Evolutionary conservation across 2,113 vertebrate species (phyloP).

Genomic region (Gobio gobio): DNA sequence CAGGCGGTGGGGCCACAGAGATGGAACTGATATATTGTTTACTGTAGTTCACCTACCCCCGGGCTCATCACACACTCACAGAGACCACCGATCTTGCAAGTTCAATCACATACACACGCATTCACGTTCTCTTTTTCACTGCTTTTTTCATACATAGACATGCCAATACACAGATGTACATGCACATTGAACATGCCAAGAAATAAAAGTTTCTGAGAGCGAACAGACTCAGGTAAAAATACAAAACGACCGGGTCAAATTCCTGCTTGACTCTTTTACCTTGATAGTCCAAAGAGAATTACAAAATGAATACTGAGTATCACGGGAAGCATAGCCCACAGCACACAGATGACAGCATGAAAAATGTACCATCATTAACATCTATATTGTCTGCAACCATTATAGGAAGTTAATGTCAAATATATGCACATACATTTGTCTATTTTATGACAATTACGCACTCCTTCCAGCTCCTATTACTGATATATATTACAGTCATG

Average conservation of each 20-base stretch:
- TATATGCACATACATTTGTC: neutral
- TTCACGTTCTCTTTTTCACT: neutral
- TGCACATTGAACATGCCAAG: slow-evolving; percentile 2
- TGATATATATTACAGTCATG: too few relatives aligned
- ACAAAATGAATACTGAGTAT: neutral
- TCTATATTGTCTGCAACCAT: slow-evolving; percentile 10
- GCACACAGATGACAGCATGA: slow-evolving; percentile 8
- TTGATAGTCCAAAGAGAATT: neutral
- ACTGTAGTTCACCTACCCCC: slow-evolving; percentile 76
- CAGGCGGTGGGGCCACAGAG: neutral
- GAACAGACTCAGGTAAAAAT: neutral
- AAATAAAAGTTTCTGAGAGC: neutral
- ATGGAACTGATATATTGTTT: slow-evolving; percentile 76
- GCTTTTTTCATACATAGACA: neutral
- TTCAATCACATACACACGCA: slow-evolving; percentile 40
- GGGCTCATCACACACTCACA: slow-evolving; percentile 69
- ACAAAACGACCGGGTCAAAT: neutral
- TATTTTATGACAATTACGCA: neutral
- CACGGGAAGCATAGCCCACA: neutral
- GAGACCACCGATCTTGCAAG: slow-evolving; percentile 37
- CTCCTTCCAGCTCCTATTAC: neutral
- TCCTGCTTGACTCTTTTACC: slow-evolving; percentile 14
- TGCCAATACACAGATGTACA: slow-evolving; percentile 6
- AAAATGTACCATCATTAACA: slow-evolving; percentile 8
- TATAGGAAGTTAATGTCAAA: neutral